Evolutionary conservation across 2,888 invertebrate species (phyloP), one percentile per base, ranked within the genome.

Genomic region (Lochmaea capreae): DNA sequence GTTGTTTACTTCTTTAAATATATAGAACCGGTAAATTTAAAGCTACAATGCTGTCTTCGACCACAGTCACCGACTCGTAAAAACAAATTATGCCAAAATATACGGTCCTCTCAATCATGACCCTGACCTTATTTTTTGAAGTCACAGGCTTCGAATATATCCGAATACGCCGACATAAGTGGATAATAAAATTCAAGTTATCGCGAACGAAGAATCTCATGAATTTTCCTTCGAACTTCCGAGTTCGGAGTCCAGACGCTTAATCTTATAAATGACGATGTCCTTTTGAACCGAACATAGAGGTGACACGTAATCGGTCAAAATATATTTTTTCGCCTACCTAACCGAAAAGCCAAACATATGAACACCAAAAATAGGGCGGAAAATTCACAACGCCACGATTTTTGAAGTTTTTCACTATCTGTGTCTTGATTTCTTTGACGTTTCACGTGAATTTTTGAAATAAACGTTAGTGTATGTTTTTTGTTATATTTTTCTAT

Each of bases 161-260:
- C 54, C 54, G 33, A n/a, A 54, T 18, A 26, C 66, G 66, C 66
- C 49, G 26, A 66, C 66, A 33, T 14, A 54, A 66, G 52, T 52
- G 39, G 33, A 52, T 54, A 66, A 66, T 66, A 66, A 66, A 66
- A 66, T 66, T 66, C 66, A 33, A 4, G 22, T 66, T 66, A 66
- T 66, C 54, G 66, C 14, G 39, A 39, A 66, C 22, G 66, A 16
- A n/a, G 16, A 22, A 66, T 52, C 52, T 54, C 54, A 46, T 46
- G 66, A 66, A 18, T 65, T 18, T 66, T 39, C 54, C 14, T 14
- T 54, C 18, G 16, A 54, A 66, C 49, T 39, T 66, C 52, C 52
- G 46, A 66, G 52, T 49, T n/a, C 49, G 49, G n/a, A 2, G 49
- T 49, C 49, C 2, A 49, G 49, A n/a, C 49, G 49, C 14, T 49